These are phyloP conservation scores for Festucalex cinctus DNA, from an alignment of 2,113 vertebrate genomes.

Conservation along the genomic window DNA sequence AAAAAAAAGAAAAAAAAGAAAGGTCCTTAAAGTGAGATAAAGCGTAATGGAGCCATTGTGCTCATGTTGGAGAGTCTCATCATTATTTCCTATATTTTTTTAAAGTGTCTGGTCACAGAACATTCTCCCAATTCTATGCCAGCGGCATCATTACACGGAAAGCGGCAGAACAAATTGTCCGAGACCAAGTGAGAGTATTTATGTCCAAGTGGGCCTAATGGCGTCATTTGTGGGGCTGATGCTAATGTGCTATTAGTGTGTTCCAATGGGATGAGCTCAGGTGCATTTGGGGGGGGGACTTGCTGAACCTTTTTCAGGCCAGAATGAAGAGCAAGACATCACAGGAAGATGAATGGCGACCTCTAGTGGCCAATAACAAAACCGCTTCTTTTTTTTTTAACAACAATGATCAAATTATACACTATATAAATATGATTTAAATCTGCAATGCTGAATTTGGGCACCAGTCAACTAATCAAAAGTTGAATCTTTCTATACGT, in stretches of 20 bases:
- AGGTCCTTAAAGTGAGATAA: conserved; percentile 60
- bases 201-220: conserved; percentile 73
- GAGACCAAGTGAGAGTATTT: conserved; percentile 72
- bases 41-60: conserved; percentile 37
- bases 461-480: too few relatives aligned
- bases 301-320: conserved; percentile 52
- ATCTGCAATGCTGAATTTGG: too few relatives aligned
- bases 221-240: conserved; percentile 77
- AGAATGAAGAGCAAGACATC: conserved; percentile 7
- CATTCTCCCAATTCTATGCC: conserved; percentile 21
- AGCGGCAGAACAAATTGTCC: conserved; percentile 67
- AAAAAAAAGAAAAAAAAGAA: too few relatives aligned
- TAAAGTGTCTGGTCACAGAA: conserved; percentile 40
- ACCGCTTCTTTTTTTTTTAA: neutral
- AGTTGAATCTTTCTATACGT: too few relatives aligned
- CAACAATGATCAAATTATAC: too few relatives aligned
- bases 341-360: conserved; percentile 42
- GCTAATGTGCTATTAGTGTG: conserved; percentile 73
- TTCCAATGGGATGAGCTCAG: conserved; percentile 75
- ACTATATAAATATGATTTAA: too few relatives aligned
- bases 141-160: conserved; percentile 61
- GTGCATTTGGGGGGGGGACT: conserved; percentile 69
- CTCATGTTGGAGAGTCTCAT: conserved; percentile 19
- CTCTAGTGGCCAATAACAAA: conserved; percentile 55
- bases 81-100: conserved; percentile 26